phyloP scores from a whole-genome alignment of 1,140 invertebrate genomes.

The Galendromus occidentalis region DNA sequence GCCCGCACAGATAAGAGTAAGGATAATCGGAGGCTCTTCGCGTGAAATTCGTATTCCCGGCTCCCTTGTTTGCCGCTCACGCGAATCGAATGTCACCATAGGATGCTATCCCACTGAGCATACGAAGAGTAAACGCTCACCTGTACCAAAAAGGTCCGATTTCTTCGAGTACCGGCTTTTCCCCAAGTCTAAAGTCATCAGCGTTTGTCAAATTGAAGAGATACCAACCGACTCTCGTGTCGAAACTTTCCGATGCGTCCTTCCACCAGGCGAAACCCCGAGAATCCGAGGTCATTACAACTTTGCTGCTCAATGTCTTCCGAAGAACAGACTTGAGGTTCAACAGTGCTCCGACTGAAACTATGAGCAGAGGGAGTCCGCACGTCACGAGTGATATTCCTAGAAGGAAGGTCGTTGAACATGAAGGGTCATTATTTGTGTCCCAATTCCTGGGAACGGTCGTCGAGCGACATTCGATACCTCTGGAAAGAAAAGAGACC shows the following conservation, averaged over 20 bases:
- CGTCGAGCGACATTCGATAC: too few relatives aligned
- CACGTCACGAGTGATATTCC: background rate
- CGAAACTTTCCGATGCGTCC: background rate
- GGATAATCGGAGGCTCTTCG: too few relatives aligned
- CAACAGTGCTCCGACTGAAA: background rate
- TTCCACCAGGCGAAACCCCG: background rate
- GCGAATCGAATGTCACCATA: too few relatives aligned
- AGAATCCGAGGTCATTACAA: background rate
- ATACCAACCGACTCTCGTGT: slow-evolving; percentile 28
- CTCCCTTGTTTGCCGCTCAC: too few relatives aligned
- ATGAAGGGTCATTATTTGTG: too few relatives aligned
- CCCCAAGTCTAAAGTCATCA: slow-evolving; percentile 45
- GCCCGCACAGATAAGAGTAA: too few relatives aligned
- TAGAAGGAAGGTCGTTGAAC: background rate
- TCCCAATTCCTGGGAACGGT: too few relatives aligned
- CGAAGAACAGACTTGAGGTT: background rate
- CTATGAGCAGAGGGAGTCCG: background rate
- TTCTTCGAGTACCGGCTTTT: slow-evolving; percentile 50
- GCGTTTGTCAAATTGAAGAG: slow-evolving; percentile 74
- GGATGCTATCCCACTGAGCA: too few relatives aligned
- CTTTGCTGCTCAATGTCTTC: background rate
- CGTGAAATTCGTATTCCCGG: too few relatives aligned
- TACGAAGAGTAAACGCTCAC: slow-evolving; percentile 38
- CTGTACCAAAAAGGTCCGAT: slow-evolving; percentile 73
- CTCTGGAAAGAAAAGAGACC: too few relatives aligned